Base-by-base conservation (phyloP, 2,888 invertebrate genomes). In the Standfussiana lucernea region DNA sequence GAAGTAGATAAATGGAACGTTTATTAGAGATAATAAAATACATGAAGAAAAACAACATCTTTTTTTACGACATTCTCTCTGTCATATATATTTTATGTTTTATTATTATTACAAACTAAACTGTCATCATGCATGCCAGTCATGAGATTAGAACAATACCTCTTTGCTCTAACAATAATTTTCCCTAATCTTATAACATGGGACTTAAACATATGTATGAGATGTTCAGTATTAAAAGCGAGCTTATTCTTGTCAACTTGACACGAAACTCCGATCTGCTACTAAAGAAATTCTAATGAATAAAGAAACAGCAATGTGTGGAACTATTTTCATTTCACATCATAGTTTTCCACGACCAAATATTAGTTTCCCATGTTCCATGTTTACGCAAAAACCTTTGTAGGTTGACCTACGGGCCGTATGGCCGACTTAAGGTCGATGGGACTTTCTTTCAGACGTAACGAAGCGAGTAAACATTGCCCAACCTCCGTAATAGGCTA, bases 401-500 rank as follows among this genome's bases (percentile, higher is more conserved):
- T 76, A 56, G 66, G 72, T 71, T 75, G 81, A 73, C 75, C 84
- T 85, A 77, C 77, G 78, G 80, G 37, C 75, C 80, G 65, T 84
- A 72, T 79, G 86, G 78, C 80, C 81, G 45, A 82, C 79, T 85
- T 88, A 68, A 84, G 83, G 85, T 87, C 87, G 82, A 70, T 82
- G 88, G 89, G 86, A 88, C 91, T 92, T 90, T 92, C 91, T 93
- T 93, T 92, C 89, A 92, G 90, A 93, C 93, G 92, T 91, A 90
- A 87, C 89, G 90, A 90, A 87, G 83, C 90, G 87, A 88, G 90
- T 91, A 93, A 92, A 95, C 93, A 95, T 95, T 95, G 92, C 95
- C 90, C 92, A 94, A 95, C 92, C 86, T 88, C 89, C 90, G 90
- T 93, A 92, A 93, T 94, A 92, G 91, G 94, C 94, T 94, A 95